Base-by-base conservation (phyloP, 2,797 vertebrate species). In the Micropoecilia bifurca region DNA sequence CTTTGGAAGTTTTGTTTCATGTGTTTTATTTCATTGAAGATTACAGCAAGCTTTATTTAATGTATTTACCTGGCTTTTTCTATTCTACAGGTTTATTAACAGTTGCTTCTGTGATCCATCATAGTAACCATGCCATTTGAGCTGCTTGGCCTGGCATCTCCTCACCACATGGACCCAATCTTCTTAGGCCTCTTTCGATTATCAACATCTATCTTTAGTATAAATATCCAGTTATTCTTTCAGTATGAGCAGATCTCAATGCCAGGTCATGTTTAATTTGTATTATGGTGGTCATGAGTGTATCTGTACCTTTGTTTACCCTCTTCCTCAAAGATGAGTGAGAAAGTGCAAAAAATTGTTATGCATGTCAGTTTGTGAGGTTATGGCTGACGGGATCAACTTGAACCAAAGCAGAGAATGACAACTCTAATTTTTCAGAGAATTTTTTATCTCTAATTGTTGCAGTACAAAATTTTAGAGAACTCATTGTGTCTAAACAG, bases 401-500 rank as follows among this genome's bases (percentile, higher is more conserved):
- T 22, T 41, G 36, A 12, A 13, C 63, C 18, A 47, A 30, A 84
- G 76, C 73, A 76, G 28, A 71, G 25, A 20, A 14, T 63, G 45
- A 75, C 57, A 39, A 68, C 71, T 33, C 78, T 73, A 57, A 53
- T 33, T 33, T 33, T 33, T 33, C 33, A 33, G 33, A 33, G 33
- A 1, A 33, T 33, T 33, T 33, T 33, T 57, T 72, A 41, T 45
- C 28, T 63, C 53, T 55, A 66, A 36, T 22, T 9, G 9, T 82
- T 72, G 75, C 83, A 90, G 88, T 91, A 88, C 90, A 91, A 92
- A 85, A 81, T 68, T 63, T 68, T 74, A 81, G 57, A 80, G 43
- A 80, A 75, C 63, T 86, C 71, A 75, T 57, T 41, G 3, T 41
- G 33, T 3, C 36, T 9, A 22, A 66, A 41, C 63, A 66, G 33